Percentiles rank a stretch among this genome's conserved stretches.
phyloP scores from a whole-genome alignment of 2,888 invertebrate genomes.

The Gasteruption jaculator region DNA sequence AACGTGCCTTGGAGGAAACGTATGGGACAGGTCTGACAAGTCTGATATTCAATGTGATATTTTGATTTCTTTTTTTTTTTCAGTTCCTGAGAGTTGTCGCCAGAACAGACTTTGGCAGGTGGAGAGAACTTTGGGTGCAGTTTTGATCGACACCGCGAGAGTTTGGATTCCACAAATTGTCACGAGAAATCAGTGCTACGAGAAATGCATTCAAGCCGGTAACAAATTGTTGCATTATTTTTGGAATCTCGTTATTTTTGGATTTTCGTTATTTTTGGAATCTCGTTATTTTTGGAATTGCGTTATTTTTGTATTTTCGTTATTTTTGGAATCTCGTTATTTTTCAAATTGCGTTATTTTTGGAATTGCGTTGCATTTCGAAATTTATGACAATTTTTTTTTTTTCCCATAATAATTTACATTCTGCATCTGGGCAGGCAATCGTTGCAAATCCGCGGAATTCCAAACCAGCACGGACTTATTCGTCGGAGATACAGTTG shows the following conservation, averaged over 20 bases:
- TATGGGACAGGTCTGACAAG: too few relatives aligned
- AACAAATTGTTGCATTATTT: too few relatives aligned
- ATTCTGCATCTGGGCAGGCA: too few relatives aligned
- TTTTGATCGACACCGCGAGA: slow-evolving; percentile 65
- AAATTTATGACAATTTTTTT: background rate
- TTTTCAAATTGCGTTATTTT: too few relatives aligned
- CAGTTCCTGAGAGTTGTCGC: slow-evolving; percentile 57
- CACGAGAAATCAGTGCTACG: slow-evolving; percentile 66
- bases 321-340: background rate
- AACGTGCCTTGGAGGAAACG: slow-evolving; percentile 14
- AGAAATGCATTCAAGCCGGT: slow-evolving; percentile 41
- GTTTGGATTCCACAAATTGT: slow-evolving; percentile 60
- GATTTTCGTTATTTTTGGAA: background rate
- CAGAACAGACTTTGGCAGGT: slow-evolving; percentile 66
- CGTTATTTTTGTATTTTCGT: slow-evolving; percentile 2
- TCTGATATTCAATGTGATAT: slow-evolving; percentile 2
- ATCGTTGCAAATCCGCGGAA: slow-evolving; percentile 39
- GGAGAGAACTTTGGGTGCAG: slow-evolving; percentile 72
- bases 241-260: too few relatives aligned
- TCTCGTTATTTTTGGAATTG: too few relatives aligned
- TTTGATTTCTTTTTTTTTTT: slow-evolving; percentile 11
- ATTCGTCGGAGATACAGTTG: slow-evolving; percentile 50
- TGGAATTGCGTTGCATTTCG: too few relatives aligned
- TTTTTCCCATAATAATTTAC: slow-evolving; percentile 1
- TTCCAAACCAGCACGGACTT: slow-evolving; percentile 38